phyloP scores from a whole-genome alignment of 1,140 invertebrate genomes.

The Hypothenemus hampei region DNA sequence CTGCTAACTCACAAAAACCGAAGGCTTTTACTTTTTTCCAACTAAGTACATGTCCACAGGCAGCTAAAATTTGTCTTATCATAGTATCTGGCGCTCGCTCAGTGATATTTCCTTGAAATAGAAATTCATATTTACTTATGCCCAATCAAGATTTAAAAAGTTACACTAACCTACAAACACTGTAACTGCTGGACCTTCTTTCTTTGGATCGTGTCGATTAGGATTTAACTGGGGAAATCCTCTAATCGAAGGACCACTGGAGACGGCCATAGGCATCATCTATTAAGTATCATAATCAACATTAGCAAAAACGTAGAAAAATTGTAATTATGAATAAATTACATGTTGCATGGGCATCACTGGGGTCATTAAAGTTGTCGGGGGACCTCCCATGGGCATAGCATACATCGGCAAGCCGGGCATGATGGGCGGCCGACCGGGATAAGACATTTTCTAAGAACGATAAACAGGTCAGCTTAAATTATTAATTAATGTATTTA shows the following conservation, averaged over 20 bases:
- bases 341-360: constrained; percentile 52
- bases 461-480: no score
- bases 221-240: constrained; percentile 43
- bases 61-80: constrained; percentile 85
- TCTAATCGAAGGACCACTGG: constrained; percentile 44
- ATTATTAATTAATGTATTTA: no score
- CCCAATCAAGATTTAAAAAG: neutral
- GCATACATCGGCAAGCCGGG: constrained; percentile 52
- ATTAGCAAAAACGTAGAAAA: neutral
- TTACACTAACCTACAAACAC: constrained; percentile 76
- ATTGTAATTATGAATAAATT: constrained; percentile 38
- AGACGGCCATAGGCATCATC: constrained; percentile 53
- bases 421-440: constrained; percentile 52
- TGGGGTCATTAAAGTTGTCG: constrained; percentile 48
- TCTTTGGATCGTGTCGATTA: constrained; percentile 46
- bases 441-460: constrained; percentile 49
- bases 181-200: constrained; percentile 82
- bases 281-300: constrained; percentile 24
- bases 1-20: constrained; percentile 96
- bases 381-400: constrained; percentile 46
- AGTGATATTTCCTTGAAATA: constrained; percentile 82
- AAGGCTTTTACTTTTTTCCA: constrained; percentile 99
- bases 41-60: constrained; percentile 87
- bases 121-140: neutral
- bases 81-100: constrained; percentile 92